phyloP scores from a whole-genome alignment of 2,797 vertebrate species.

The Benthosema pterotum region DNA sequence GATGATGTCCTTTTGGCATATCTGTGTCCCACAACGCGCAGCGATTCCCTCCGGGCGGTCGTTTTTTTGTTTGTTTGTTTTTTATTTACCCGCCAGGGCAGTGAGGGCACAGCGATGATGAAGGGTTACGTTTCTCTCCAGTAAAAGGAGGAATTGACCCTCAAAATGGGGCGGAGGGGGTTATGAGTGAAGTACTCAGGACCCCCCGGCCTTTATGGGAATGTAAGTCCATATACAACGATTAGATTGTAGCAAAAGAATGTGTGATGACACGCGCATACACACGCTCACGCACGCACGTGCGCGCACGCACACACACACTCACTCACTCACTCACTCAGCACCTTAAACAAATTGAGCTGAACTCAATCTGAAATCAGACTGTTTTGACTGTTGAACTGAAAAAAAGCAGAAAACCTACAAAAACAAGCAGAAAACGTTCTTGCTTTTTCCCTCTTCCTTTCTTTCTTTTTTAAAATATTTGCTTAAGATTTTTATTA shows the following conservation, averaged over 20 bases:
- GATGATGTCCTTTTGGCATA: too few species aligned
- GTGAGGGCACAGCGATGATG: too few species aligned
- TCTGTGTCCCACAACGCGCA: too few species aligned
- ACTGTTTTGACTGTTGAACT: slow-evolving; percentile 14
- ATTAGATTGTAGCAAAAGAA: not conserved
- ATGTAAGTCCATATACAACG: too few species aligned
- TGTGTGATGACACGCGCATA: not conserved
- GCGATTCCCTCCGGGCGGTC: too few species aligned
- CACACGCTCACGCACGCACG: not conserved
- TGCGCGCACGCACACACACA: not conserved
- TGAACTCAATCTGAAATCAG: slow-evolving; percentile 1
- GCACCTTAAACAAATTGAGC: slow-evolving; percentile 18
- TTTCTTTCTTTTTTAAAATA: slow-evolving; percentile 1
- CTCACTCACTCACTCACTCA: not conserved
- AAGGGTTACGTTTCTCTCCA: not conserved
- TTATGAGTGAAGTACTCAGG: not conserved
- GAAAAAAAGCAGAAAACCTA: too few species aligned
- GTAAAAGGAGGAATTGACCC: not conserved
- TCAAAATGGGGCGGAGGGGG: not conserved
- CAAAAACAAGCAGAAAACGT: not conserved
- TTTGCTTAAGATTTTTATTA: slow-evolving; percentile 21
- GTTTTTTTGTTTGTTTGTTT: too few species aligned
- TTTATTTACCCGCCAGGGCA: too few species aligned
- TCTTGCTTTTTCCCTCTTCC: not conserved
- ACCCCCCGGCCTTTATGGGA: not conserved